Percentiles rank a stretch among this genome's conserved stretches.
These are phyloP conservation scores for Mycalesis mineus DNA, from an alignment of 2,888 invertebrate genomes.

Conservation along the genomic window DNA sequence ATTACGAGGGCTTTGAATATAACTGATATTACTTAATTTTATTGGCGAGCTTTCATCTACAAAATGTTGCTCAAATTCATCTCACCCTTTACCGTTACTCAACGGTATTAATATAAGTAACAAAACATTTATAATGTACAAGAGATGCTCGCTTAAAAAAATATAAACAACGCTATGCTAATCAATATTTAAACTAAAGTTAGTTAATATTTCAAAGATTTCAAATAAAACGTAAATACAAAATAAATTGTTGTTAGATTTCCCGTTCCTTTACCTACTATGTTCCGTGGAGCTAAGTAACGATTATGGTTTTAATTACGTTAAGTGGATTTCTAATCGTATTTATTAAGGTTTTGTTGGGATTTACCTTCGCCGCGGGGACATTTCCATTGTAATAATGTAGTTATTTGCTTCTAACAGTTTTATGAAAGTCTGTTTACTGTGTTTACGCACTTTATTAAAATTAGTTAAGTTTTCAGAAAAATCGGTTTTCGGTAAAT, in stretches of 20 bases:
- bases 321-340: conserved; percentile 63
- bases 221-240: neutral
- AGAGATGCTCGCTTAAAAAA: too few relatives aligned
- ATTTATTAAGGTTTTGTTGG: conserved; percentile 19
- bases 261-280: conserved; percentile 15
- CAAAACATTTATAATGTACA: too few relatives aligned
- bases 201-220: neutral
- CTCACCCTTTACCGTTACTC: too few relatives aligned
- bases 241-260: conserved; percentile 32
- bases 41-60: too few relatives aligned
- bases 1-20: too few relatives aligned
- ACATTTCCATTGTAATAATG: neutral
- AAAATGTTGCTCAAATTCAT: too few relatives aligned
- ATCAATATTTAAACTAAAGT: too few relatives aligned
- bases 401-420: conserved; percentile 14
- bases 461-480: too few relatives aligned
- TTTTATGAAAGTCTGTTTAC: conserved; percentile 3
- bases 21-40: too few relatives aligned
- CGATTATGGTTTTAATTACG: conserved; percentile 50
- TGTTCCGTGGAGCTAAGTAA: conserved; percentile 45
- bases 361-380: conserved; percentile 30
- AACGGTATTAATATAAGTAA: too few relatives aligned
- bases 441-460: neutral
- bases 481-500: neutral
- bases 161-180: too few relatives aligned